phyloP scores from a whole-genome alignment of 2,113 vertebrate genomes.

The Grus americana region DNA sequence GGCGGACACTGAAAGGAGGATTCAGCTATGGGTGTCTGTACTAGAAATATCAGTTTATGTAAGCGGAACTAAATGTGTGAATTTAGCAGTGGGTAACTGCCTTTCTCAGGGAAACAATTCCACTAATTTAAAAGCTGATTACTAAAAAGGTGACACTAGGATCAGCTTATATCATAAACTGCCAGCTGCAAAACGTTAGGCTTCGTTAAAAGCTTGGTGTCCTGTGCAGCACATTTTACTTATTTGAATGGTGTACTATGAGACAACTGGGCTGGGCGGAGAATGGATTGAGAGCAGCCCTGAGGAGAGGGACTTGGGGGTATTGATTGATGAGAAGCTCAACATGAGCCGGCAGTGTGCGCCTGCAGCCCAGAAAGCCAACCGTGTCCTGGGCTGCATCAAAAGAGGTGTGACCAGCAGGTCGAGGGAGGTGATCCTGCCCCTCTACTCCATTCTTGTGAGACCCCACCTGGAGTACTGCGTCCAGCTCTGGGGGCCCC shows the following conservation, averaged over 20 bases:
- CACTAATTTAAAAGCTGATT: not conserved
- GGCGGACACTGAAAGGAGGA: not conserved
- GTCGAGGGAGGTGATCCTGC: no score
- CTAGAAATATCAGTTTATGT: not conserved
- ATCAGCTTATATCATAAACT: not conserved
- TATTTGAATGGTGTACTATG: not conserved
- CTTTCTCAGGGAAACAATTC: not conserved
- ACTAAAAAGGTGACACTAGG: not conserved
- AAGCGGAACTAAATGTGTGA: not conserved
- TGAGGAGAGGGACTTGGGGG: no score
- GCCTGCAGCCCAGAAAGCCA: no score
- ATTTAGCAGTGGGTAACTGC: not conserved
- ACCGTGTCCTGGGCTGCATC: no score
- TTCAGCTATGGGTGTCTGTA: not conserved
- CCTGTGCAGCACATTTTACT: not conserved
- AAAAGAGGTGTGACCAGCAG: no score
- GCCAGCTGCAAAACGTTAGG: not conserved
- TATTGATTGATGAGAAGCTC: no score
- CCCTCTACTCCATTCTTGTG: no score
- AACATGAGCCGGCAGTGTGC: no score
- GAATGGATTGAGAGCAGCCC: no score
- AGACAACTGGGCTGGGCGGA: not conserved
- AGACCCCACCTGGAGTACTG: no score
- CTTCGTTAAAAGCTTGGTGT: not conserved
- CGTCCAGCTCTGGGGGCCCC: no score